Percentiles rank a stretch among this genome's conserved stretches.
phyloP scores from a whole-genome alignment of 2,888 invertebrate genomes.

The Synanthedon myopaeformis region DNA sequence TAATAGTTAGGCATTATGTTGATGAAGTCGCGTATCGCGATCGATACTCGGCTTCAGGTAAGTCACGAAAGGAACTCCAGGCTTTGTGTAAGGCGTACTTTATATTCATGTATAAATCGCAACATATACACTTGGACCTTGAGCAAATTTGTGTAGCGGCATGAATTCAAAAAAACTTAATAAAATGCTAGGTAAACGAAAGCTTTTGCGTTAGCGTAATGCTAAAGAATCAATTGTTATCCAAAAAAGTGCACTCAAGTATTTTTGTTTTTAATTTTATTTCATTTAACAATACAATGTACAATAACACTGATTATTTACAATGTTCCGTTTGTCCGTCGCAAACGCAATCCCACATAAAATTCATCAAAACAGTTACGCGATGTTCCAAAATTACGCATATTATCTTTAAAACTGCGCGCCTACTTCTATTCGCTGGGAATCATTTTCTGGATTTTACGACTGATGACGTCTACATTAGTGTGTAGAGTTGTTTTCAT shows the following conservation, averaged over 20 bases:
- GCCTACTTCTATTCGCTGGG: no score
- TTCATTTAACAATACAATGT: no score
- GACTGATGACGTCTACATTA: neutral
- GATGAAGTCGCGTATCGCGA: neutral
- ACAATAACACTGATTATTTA: no score
- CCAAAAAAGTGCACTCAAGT: no score
- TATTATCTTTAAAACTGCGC: neutral
- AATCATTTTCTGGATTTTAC: neutral
- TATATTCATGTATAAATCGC: conserved; percentile 1
- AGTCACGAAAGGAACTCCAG: neutral
- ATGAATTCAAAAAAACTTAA: no score
- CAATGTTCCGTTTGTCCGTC: no score
- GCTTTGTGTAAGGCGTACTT: neutral
- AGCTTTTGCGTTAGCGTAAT: no score
- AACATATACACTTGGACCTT: neutral
- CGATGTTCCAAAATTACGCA: neutral
- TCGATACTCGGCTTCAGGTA: conserved; percentile 1
- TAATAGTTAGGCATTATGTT: neutral
- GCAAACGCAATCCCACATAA: no score
- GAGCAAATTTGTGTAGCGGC: no score
- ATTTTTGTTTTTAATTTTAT: no score
- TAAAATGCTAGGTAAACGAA: no score
- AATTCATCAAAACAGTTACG: neutral
- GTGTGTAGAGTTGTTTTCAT: neutral
- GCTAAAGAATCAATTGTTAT: no score